Evolutionary conservation across 92 coral and sea anemone genomes (phyloP), one percentile per base, ranked within the genome.

Genomic region (Umimayanthus kanabou): DNA sequence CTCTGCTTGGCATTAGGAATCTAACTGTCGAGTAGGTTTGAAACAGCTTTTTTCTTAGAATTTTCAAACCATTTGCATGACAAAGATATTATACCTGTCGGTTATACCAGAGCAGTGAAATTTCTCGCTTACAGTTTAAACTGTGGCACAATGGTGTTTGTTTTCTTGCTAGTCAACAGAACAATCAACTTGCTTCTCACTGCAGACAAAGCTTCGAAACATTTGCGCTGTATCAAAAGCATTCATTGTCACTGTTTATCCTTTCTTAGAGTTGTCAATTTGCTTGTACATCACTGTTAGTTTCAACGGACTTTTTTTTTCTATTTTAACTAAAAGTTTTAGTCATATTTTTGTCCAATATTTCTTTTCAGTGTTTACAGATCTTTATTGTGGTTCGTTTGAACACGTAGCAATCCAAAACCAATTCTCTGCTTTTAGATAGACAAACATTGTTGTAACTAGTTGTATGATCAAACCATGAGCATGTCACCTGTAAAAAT

Each of bases 201-300:
- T n/a, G 40, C 82, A 78, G 82, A 78, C 82, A 78, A 78, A 78
- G 82, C 40, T 23, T 47, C 30, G 58, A 77, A 18, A 77, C 53
- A 40, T 15, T 29, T 26, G 49, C 55, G 14, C 10, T 28, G 55
- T 11, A 18, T 73, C 33, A 57, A 45, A 55, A 80, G 47, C 29
- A 4, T 70, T 43, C 45, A 69, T 70, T 83, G 87, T 70, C 40
- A n/a, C 69, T 70, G 77, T 70, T 78, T 78, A 49, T 78, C 37
- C 40, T 2, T 78, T 80, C 28, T 80, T 80, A 23, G 57, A 71
- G 33, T 61, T 80, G 43, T 57, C 84, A 80, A 18, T 80, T 79
- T 80, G 84, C 28, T 57, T 80, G 28, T 33, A 33, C 0, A 33
- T 55, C 71, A 33, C 57, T 33, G 16, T 28, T 39, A 29, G n/a